Conservation (phyloP, 2,888 invertebrate species). For the Frankliniella intonsa region DNA sequence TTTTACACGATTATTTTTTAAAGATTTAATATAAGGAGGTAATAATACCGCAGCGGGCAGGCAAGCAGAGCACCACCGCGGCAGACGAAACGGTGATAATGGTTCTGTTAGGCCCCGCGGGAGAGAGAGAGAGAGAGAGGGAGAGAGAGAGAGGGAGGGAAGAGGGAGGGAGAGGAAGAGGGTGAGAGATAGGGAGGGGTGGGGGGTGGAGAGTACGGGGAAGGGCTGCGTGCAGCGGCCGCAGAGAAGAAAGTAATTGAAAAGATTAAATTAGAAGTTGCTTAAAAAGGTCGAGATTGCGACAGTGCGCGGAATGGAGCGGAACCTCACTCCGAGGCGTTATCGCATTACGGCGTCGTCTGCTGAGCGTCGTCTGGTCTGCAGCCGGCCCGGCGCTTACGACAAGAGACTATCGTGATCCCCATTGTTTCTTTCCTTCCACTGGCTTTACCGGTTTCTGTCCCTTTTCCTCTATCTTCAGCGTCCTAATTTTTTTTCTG, state of each 20-base stretch:
- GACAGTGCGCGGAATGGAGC: constrained; percentile 17
- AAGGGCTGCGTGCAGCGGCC: neutral
- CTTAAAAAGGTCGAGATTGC: constrained; percentile 21
- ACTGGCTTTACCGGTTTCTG: neutral
- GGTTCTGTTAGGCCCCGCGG: too few relatives aligned
- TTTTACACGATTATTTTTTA: neutral
- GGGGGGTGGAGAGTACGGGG: too few relatives aligned
- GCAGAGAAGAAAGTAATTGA: constrained; percentile 17
- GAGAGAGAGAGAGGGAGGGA: neutral
- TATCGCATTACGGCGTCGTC: constrained; percentile 21
- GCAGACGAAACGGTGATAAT: too few relatives aligned
- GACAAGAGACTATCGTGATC: too few relatives aligned
- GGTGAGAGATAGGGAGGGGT: neutral
- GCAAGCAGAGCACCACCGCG: too few relatives aligned
- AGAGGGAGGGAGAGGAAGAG: neutral
- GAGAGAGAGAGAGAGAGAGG: neutral
- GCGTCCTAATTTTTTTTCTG: neutral
- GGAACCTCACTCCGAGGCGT: neutral
- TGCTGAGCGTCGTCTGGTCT: constrained; percentile 21
- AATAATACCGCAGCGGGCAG: too few relatives aligned
- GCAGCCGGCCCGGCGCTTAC: neutral
- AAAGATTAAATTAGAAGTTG: constrained; percentile 27
- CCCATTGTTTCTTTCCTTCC: too few relatives aligned
- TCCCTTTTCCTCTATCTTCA: neutral
- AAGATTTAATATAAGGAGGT: neutral